Percentiles rank a stretch among this genome's conserved stretches.
These are phyloP conservation scores for Galeopsomyia nigrocyanea DNA, from an alignment of 2,888 invertebrate genomes.

Conservation along the genomic window DNA sequence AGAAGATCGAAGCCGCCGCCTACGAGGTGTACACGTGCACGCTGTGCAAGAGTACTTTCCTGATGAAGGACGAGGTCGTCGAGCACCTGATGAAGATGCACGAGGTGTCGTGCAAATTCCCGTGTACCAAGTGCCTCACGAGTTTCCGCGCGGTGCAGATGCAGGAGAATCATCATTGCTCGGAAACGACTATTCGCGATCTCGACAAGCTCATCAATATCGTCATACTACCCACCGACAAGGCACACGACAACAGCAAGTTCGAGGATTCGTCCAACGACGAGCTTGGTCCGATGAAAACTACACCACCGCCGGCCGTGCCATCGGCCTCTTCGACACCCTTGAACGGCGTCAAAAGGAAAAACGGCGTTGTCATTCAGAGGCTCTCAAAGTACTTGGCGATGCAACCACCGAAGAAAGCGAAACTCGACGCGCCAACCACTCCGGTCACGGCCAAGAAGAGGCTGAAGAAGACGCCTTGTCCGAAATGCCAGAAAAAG, in stretches of 20 bases:
- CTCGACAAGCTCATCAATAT: conserved; percentile 42
- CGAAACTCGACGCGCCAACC: not conserved
- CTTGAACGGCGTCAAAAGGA: conserved; percentile 35
- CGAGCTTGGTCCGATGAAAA: conserved; percentile 34
- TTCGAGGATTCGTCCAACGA: conserved; percentile 41
- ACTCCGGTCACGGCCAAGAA: not conserved
- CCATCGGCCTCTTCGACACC: not conserved
- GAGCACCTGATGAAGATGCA: conserved; percentile 47
- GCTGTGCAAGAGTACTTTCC: conserved; percentile 46
- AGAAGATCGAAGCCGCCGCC: conserved; percentile 45
- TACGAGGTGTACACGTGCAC: conserved; percentile 48
- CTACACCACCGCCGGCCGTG: not conserved
- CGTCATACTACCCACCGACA: conserved; percentile 41
- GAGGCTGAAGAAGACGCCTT: conserved; percentile 13
- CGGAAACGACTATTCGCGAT: conserved; percentile 39
- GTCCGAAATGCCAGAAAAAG: conserved; percentile 38
- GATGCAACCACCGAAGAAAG: conserved; percentile 7
- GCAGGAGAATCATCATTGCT: conserved; percentile 43
- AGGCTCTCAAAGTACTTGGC: not conserved
- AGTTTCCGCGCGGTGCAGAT: conserved; percentile 44
- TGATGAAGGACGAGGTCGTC: conserved; percentile 47
- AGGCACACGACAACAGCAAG: conserved; percentile 20
- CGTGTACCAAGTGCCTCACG: conserved; percentile 43
- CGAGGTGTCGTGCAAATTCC: conserved; percentile 47
- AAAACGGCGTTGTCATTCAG: conserved; percentile 1